Percentiles rank a stretch among this genome's conserved stretches.
Conservation (phyloP, 2,113 vertebrate genomes). For the Desmodus rotundus region DNA sequence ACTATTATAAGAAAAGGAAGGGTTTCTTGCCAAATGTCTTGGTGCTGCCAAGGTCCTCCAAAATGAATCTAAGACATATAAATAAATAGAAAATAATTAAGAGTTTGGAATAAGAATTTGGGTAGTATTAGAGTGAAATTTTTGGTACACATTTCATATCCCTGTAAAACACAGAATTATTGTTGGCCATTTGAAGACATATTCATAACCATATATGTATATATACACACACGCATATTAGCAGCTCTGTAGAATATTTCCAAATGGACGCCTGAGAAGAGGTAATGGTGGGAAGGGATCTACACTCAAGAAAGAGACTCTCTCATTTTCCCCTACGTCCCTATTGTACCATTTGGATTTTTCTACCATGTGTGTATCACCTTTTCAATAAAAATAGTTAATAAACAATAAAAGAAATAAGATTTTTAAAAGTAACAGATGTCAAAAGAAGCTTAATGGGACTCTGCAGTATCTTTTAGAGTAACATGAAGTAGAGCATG, state of each 20-base stretch:
- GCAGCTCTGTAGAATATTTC: conserved; percentile 10
- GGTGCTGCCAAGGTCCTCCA: conserved; percentile 66
- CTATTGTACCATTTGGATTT: neutral
- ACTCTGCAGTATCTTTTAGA: conserved; percentile 59
- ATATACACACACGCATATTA: neutral
- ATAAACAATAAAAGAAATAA: conserved; percentile 54
- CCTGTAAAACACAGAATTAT: conserved; percentile 50
- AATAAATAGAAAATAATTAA: conserved; percentile 78
- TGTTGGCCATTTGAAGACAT: conserved; percentile 51
- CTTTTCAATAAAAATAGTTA: conserved; percentile 60
- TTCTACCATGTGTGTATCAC: neutral
- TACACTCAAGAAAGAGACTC: neutral
- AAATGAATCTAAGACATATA: conserved; percentile 71
- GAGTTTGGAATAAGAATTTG: conserved; percentile 68
- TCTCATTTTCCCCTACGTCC: neutral
- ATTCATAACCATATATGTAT: neutral
- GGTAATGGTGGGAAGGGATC: neutral
- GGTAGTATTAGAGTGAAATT: conserved; percentile 57
- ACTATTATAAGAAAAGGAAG: conserved; percentile 69
- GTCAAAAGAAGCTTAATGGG: conserved; percentile 62
- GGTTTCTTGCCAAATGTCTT: conserved; percentile 71
- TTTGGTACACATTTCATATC: conserved; percentile 55
- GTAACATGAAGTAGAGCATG: conserved; percentile 62
- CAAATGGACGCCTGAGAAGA: neutral
- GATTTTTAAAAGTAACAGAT: conserved; percentile 65